Conservation (phyloP, 1,140 invertebrate genomes). For the Anastrepha obliqua region DNA sequence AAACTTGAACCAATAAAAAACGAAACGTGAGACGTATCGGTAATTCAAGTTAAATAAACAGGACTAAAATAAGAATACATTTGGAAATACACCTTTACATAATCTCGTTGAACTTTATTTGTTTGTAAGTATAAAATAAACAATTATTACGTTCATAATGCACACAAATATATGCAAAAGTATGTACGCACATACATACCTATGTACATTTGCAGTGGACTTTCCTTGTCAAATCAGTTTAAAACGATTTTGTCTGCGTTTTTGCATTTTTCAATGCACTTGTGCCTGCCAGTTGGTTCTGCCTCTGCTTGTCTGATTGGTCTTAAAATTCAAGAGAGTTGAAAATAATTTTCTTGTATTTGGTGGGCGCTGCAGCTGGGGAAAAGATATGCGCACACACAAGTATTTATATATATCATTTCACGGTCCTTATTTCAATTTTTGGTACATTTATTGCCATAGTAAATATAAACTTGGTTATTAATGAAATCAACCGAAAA, state of each 20-base stretch:
- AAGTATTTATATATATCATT: too few relatives aligned
- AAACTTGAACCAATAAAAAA: neutral
- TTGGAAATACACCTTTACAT: conserved; percentile 25
- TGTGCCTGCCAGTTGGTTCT: conserved; percentile 44
- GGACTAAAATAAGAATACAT: neutral
- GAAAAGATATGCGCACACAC: too few relatives aligned
- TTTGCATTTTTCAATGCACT: conserved; percentile 41
- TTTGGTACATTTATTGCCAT: too few relatives aligned
- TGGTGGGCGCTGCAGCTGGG: too few relatives aligned
- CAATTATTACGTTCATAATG: neutral
- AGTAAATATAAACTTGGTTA: too few relatives aligned
- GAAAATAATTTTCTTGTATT: neutral
- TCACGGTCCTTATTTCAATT: too few relatives aligned
- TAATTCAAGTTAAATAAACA: conserved; percentile 1
- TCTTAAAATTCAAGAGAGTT: neutral
- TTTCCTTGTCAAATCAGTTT: neutral
- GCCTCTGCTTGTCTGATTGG: neutral
- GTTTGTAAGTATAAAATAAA: conserved; percentile 35
- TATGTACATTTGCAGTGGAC: neutral
- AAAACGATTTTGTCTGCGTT: conserved; percentile 12
- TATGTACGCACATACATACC: neutral
- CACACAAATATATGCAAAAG: neutral
- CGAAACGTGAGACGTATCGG: neutral
- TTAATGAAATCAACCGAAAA: too few relatives aligned
- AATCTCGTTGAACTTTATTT: conserved; percentile 11